Conservation (phyloP, 2,888 invertebrate genomes). For the Machimus rusticus region DNA sequence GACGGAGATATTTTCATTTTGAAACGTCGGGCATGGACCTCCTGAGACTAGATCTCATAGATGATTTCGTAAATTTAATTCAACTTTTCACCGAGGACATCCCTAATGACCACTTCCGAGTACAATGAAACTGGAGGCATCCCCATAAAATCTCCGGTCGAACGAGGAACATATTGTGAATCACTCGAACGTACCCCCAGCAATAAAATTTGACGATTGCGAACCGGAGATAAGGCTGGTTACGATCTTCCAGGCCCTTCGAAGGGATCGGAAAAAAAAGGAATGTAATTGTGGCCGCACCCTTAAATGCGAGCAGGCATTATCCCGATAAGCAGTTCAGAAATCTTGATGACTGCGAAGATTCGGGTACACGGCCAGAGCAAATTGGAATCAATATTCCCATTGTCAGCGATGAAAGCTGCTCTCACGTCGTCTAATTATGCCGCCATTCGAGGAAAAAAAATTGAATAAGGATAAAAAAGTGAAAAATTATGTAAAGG, state of each 20-base stretch:
- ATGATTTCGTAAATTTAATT: constrained; percentile 30
- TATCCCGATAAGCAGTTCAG: neutral
- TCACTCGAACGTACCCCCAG: constrained; percentile 10
- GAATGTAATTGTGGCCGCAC: neutral
- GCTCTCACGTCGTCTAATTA: neutral
- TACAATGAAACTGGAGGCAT: neutral
- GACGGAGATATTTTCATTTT: neutral
- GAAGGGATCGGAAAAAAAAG: neutral
- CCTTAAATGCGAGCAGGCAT: neutral
- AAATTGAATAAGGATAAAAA: neutral
- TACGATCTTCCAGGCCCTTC: neutral
- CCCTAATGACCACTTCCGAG: constrained; percentile 33
- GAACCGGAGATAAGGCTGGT: neutral
- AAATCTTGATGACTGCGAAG: neutral
- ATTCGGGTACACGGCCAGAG: neutral
- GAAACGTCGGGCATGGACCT: neutral
- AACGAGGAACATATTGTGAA: constrained; percentile 13
- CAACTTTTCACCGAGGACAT: constrained; percentile 6
- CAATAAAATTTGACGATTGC: constrained; percentile 21
- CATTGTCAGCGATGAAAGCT: neutral
- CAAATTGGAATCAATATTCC: neutral
- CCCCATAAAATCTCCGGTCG: constrained; percentile 2
- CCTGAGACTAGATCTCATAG: neutral
- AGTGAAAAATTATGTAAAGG: neutral
- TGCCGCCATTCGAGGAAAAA: neutral